Evolutionary conservation across 2,113 vertebrate species (phyloP).

Genomic region (Chaetorhynchus papuensis): DNA sequence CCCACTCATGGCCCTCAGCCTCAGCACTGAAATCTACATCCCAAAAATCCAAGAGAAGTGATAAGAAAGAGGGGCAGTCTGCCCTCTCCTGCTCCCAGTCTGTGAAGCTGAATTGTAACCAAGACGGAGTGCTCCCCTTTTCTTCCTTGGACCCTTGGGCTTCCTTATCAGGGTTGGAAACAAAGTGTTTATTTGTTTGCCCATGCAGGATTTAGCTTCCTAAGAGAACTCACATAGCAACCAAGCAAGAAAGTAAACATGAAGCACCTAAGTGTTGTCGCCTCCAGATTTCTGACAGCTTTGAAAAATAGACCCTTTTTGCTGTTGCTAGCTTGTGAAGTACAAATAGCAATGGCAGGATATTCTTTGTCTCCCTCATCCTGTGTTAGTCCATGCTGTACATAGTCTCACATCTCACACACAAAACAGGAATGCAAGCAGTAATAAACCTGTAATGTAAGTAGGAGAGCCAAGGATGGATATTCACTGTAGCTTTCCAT

Average conservation of each 20-base stretch:
- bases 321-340: not conserved
- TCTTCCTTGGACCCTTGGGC: not conserved
- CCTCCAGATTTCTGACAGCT: not conserved
- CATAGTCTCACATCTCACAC: not conserved
- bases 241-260: not conserved
- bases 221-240: not conserved
- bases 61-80: not conserved
- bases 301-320: conserved; percentile 10
- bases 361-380: not conserved
- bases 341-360: conserved; percentile 11
- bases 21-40: not conserved
- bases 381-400: not conserved
- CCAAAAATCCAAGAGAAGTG: not conserved
- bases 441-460: conserved; percentile 17
- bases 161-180: not conserved
- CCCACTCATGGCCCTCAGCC: not conserved
- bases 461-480: not conserved
- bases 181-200: not conserved
- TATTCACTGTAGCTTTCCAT: conserved; percentile 9
- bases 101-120: not conserved
- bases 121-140: not conserved
- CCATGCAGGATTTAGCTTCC: not conserved
- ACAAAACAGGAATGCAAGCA: conserved; percentile 29
- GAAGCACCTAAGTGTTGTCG: not conserved
- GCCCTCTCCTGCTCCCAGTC: not conserved